Conservation (phyloP, 2,888 invertebrate genomes). For the Rutpela maculata region DNA sequence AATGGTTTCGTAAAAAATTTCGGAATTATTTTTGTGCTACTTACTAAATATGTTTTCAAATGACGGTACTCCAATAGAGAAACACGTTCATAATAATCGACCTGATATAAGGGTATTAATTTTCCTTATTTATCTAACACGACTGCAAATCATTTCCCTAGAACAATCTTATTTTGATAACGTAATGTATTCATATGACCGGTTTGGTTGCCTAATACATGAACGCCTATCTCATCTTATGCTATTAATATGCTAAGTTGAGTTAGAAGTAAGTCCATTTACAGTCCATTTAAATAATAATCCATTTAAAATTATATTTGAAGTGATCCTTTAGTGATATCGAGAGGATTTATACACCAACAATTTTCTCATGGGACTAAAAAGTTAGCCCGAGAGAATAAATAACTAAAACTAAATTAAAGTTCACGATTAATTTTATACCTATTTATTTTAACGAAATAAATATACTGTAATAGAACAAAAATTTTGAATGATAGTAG, state of each 20-base stretch:
- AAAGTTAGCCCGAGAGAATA: too few relatives aligned
- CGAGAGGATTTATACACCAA: not conserved
- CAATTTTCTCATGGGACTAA: not conserved
- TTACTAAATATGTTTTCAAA: too few relatives aligned
- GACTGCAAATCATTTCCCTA: not conserved
- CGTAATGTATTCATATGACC: constrained; percentile 26
- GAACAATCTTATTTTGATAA: not conserved
- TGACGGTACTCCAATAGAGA: too few relatives aligned
- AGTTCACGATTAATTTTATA: too few relatives aligned
- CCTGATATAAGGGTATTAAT: too few relatives aligned
- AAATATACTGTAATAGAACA: too few relatives aligned
- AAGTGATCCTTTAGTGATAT: not conserved
- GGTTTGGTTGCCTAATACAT: not conserved
- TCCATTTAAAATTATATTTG: not conserved
- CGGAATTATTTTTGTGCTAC: too few relatives aligned
- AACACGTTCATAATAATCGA: too few relatives aligned
- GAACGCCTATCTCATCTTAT: constrained; percentile 1
- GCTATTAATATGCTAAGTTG: constrained; percentile 15
- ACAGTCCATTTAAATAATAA: constrained; percentile 21
- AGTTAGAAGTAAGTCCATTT: not conserved
- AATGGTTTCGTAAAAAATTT: too few relatives aligned
- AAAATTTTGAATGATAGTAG: too few relatives aligned
- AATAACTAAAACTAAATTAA: too few relatives aligned
- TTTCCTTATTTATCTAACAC: not conserved
- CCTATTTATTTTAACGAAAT: too few relatives aligned